These are phyloP conservation scores for Polyommatus iphigenia DNA, from an alignment of 2,888 invertebrate genomes.

Conservation along the genomic window DNA sequence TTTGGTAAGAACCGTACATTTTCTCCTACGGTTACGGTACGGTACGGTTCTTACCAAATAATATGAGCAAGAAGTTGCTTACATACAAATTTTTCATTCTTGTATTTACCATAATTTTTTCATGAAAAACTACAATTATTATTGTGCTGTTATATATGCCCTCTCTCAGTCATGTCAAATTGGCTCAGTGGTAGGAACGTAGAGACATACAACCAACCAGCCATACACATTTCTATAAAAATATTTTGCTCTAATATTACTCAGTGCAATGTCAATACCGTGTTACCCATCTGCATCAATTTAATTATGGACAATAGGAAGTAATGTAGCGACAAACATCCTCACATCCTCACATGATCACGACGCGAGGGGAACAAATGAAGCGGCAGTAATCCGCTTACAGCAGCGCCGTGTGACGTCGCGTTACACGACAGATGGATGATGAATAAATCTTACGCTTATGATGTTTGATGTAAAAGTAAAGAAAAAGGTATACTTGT, in stretches of 20 bases:
- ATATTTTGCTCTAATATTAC: background rate
- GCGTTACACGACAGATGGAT: background rate
- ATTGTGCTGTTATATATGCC: no score
- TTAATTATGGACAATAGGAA: slow-evolving; percentile 14
- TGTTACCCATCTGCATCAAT: slow-evolving; percentile 5
- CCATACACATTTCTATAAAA: background rate
- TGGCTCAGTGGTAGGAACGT: no score
- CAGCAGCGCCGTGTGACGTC: background rate
- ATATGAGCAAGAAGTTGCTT: no score
- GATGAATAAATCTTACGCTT: slow-evolving; percentile 9
- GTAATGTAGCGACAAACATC: slow-evolving; percentile 21
- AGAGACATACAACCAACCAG: no score
- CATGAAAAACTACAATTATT: no score
- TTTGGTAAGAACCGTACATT: no score
- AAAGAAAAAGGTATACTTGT: no score
- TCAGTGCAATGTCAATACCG: background rate
- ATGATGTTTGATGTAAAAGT: background rate
- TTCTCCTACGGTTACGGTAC: no score
- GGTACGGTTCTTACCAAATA: no score
- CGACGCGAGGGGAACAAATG: background rate
- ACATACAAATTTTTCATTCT: no score
- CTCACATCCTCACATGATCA: background rate
- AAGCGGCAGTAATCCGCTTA: slow-evolving; percentile 16
- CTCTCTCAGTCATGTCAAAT: no score
- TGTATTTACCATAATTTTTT: no score